Evolutionary conservation across 2,113 vertebrate species (phyloP).

Genomic region (Casuarius casuarius): DNA sequence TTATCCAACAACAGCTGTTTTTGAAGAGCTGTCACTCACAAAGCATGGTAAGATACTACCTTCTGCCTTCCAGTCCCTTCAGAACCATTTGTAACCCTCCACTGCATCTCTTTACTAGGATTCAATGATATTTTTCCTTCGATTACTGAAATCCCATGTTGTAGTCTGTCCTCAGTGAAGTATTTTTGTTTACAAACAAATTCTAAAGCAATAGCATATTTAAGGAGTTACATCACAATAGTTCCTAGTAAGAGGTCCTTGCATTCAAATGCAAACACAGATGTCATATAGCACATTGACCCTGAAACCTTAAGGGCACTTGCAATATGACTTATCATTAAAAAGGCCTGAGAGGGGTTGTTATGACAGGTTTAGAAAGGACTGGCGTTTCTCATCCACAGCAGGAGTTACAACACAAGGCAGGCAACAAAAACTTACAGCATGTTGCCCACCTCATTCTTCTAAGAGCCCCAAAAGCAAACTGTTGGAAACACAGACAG

Average conservation of each 20-base stretch:
- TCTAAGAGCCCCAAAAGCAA: not conserved
- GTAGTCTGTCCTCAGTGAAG: not conserved
- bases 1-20: not conserved
- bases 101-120: not conserved
- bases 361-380: not conserved
- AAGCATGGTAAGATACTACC: not conserved
- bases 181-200: not conserved
- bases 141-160: not conserved
- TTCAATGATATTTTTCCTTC: not conserved
- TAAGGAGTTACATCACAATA: not conserved
- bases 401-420: not conserved
- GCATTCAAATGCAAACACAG: not conserved
- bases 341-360: not conserved
- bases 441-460: not conserved
- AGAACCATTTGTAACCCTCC: not conserved
- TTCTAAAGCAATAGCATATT: not conserved
- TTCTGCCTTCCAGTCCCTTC: not conserved
- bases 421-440: not conserved
- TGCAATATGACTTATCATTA: not conserved
- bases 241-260: not conserved
- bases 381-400: not conserved
- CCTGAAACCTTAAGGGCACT: not conserved
- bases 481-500: not conserved
- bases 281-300: not conserved
- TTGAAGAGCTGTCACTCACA: not conserved